phyloP scores from a whole-genome alignment of 2,797 vertebrate species.

The Pagetopsis macropterus region DNA sequence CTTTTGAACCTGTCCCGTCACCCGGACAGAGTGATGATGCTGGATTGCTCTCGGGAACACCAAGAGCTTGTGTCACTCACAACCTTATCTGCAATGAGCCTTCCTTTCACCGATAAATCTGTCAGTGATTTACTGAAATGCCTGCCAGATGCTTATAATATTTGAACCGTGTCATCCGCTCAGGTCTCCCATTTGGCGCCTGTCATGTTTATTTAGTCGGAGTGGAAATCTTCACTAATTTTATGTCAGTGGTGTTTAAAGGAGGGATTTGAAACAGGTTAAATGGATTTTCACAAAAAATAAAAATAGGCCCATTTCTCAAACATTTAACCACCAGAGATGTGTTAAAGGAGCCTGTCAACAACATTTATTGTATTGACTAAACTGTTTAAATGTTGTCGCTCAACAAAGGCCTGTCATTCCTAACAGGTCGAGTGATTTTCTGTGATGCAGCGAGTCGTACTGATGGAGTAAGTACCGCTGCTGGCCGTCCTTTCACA shows the following conservation, averaged over 20 bases:
- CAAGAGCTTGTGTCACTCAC: conserved; percentile 41
- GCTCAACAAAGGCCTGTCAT: conserved; percentile 11
- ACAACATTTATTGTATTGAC: conserved; percentile 3
- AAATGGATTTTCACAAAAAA: conserved; percentile 31
- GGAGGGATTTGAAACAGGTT: conserved; percentile 31
- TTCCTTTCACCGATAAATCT: conserved; percentile 54
- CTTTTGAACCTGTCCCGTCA: conserved; percentile 29
- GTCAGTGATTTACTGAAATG: conserved; percentile 46
- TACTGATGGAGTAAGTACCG: conserved; percentile 1
- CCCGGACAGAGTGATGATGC: conserved; percentile 17
- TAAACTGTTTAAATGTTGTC: conserved; percentile 4
- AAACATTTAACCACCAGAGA: conserved; percentile 1
- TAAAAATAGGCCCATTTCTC: conserved; percentile 27
- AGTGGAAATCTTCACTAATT: conserved; percentile 57
- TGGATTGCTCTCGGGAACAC: conserved; percentile 16
- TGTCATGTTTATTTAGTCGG: conserved; percentile 64
- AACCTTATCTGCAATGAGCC: conserved; percentile 47
- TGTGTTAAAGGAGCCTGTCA: conserved; percentile 26
- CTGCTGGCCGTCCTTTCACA: background rate
- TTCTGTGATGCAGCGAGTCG: conserved; percentile 20
- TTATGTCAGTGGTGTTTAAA: conserved; percentile 47
- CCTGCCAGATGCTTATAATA: conserved; percentile 61
- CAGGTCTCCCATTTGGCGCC: conserved; percentile 49
- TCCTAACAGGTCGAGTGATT: conserved; percentile 36
- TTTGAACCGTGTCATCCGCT: conserved; percentile 59